Percentiles rank a stretch among this genome's conserved stretches.
phyloP scores from a whole-genome alignment of 1,140 invertebrate genomes.

The Eufriesea mexicana region DNA sequence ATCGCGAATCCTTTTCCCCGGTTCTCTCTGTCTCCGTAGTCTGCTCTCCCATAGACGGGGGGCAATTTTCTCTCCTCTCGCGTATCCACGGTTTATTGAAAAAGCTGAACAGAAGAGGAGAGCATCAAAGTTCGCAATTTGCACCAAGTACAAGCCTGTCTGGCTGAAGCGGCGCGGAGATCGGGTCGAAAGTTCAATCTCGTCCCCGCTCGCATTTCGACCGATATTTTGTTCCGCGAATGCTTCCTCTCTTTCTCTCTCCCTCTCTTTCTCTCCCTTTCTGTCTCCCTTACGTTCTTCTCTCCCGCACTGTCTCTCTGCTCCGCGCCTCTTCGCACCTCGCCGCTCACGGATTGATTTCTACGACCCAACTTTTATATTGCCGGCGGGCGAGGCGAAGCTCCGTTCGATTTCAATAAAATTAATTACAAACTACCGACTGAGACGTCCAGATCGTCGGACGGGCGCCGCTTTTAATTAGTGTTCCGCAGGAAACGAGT shows the following conservation, averaged over 20 bases:
- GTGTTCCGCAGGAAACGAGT: slow-evolving; percentile 21
- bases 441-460: slow-evolving; percentile 11
- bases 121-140: slow-evolving; percentile 67
- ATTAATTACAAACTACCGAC: slow-evolving; percentile 49
- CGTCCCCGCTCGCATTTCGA: slow-evolving; percentile 59
- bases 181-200: slow-evolving; percentile 65
- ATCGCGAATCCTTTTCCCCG: slow-evolving; percentile 22
- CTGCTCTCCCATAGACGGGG: neutral
- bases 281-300: no score
- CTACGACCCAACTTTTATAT: slow-evolving; percentile 54
- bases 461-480: slow-evolving; percentile 40
- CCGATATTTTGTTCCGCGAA: slow-evolving; percentile 54
- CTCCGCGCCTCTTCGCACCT: neutral
- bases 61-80: slow-evolving; percentile 59
- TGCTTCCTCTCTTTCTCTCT: neutral
- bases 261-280: neutral
- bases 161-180: slow-evolving; percentile 50
- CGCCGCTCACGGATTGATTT: slow-evolving; percentile 39
- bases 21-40: neutral
- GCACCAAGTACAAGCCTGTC: slow-evolving; percentile 53
- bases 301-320: no score
- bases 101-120: slow-evolving; percentile 57
- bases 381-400: neutral
- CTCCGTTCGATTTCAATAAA: slow-evolving; percentile 43
- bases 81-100: slow-evolving; percentile 67